Conservation (phyloP, 2,797 vertebrate species). For the Meriones psammophilus region DNA sequence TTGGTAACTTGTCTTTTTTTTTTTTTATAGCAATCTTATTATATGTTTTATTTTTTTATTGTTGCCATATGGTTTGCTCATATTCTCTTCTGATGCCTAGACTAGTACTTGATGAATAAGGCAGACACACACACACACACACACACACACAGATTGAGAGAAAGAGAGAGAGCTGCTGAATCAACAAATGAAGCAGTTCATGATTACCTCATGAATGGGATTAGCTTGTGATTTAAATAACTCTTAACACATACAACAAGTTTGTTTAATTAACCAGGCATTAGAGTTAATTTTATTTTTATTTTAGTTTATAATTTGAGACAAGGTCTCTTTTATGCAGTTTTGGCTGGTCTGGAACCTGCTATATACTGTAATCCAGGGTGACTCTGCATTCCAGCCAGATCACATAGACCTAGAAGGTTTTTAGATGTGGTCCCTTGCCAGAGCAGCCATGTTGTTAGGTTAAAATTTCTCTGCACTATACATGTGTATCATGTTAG, state of each 20-base stretch:
- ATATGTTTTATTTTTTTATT: neutral
- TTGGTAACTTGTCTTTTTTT: neutral
- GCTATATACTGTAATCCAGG: neutral
- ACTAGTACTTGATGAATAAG: neutral
- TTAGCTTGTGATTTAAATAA: slow-evolving; percentile 13
- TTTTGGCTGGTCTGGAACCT: neutral
- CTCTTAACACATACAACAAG: neutral
- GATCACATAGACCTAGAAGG: no score
- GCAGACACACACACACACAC: no score
- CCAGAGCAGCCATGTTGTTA: no score
- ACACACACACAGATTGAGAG: no score
- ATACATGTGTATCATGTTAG: no score
- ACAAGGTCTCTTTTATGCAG: neutral
- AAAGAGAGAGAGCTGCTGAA: neutral
- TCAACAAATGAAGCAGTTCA: slow-evolving; percentile 23
- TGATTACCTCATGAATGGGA: neutral
- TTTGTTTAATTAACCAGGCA: neutral
- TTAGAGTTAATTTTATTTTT: neutral
- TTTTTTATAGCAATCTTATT: neutral
- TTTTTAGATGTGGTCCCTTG: no score
- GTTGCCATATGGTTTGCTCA: neutral
- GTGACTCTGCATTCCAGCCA: no score
- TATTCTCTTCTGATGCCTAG: neutral
- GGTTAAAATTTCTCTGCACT: no score
- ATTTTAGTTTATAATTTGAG: neutral